These are phyloP conservation scores for Uloborus plumipes DNA, from an alignment of 2,888 invertebrate species.

Conservation along the genomic window DNA sequence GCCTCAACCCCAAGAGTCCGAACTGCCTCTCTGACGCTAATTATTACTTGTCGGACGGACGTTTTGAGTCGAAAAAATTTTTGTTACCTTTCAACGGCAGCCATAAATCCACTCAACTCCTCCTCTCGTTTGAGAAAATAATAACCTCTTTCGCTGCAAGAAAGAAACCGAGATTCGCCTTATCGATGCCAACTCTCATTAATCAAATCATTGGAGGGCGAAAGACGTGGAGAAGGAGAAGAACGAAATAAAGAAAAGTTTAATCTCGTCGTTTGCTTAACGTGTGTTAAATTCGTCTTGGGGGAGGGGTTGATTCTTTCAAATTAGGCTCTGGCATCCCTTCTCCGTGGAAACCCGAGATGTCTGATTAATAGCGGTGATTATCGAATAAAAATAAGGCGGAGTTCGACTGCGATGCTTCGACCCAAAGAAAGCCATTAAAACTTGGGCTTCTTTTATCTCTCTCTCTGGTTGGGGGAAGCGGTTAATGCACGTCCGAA, in stretches of 20 bases:
- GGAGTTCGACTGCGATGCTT: constrained; percentile 4
- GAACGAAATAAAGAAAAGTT: not conserved
- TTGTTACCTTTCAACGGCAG: constrained; percentile 9
- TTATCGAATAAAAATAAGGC: constrained; percentile 53
- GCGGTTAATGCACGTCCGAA: too few relatives aligned
- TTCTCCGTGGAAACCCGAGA: constrained; percentile 5
- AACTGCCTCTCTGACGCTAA: constrained; percentile 42
- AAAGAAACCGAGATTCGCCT: not conserved
- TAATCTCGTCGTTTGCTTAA: constrained; percentile 1
- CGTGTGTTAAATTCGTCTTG: not conserved
- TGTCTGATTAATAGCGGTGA: constrained; percentile 35
- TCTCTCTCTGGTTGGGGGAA: too few relatives aligned
- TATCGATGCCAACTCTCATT: constrained; percentile 11
- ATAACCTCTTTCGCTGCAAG: not conserved
- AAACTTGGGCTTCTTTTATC: too few relatives aligned
- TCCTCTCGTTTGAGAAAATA: constrained; percentile 6
- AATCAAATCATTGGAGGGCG: constrained; percentile 17
- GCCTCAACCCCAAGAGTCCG: not conserved
- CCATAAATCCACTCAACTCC: constrained; percentile 11
- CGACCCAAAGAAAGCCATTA: too few relatives aligned
- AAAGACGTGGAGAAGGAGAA: not conserved
- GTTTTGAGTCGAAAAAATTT: constrained; percentile 9
- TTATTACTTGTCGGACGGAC: constrained; percentile 40
- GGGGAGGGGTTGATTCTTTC: constrained; percentile 16
- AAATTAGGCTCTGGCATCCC: constrained; percentile 10